A percentile compares a stretch with the other conserved stretches of the same genome.
phyloP scores from a whole-genome alignment of 2,888 invertebrate species.

The Chromoteleia sp. region DNA sequence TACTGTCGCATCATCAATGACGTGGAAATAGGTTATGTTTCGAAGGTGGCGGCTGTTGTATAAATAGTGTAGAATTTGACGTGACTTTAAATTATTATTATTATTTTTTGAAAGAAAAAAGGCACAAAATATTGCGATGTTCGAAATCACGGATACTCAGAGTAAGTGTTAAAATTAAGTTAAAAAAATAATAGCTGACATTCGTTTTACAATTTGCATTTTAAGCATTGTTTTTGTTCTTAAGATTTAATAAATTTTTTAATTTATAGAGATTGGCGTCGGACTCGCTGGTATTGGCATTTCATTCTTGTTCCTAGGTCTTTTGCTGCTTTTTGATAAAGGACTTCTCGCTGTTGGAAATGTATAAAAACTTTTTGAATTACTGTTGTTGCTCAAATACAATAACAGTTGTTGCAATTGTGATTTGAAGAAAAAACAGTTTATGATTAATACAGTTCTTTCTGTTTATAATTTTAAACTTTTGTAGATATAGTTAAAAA shows the following conservation, averaged over 20 bases:
- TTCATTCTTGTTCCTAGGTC: conserved; percentile 96
- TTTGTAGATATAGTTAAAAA: too few relatives aligned
- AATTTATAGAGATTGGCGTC: conserved; percentile 96
- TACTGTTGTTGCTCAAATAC: too few relatives aligned
- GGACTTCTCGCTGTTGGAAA: conserved; percentile 99
- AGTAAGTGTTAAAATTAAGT: conserved; percentile 86
- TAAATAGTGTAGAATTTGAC: conserved; percentile 51
- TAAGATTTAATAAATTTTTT: conserved; percentile 25
- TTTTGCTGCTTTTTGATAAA: conserved; percentile 97
- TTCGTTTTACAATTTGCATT: background rate
- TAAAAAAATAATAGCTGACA: background rate
- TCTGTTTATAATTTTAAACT: too few relatives aligned
- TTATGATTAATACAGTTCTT: too few relatives aligned
- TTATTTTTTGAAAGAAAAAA: conserved; percentile 11
- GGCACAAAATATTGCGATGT: conserved; percentile 86
- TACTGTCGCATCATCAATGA: conserved; percentile 76
- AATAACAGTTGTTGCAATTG: too few relatives aligned
- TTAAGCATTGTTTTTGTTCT: conserved; percentile 28
- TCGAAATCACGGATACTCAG: conserved; percentile 93
- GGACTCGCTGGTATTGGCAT: conserved; percentile 98
- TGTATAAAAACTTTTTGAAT: conserved; percentile 92
- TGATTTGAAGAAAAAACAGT: too few relatives aligned
- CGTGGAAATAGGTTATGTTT: conserved; percentile 81
- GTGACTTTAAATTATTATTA: conserved; percentile 18
- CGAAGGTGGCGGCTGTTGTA: conserved; percentile 62